These are phyloP conservation scores for Metallyticus violacea DNA, from an alignment of 2,888 invertebrate genomes.

Conservation along the genomic window DNA sequence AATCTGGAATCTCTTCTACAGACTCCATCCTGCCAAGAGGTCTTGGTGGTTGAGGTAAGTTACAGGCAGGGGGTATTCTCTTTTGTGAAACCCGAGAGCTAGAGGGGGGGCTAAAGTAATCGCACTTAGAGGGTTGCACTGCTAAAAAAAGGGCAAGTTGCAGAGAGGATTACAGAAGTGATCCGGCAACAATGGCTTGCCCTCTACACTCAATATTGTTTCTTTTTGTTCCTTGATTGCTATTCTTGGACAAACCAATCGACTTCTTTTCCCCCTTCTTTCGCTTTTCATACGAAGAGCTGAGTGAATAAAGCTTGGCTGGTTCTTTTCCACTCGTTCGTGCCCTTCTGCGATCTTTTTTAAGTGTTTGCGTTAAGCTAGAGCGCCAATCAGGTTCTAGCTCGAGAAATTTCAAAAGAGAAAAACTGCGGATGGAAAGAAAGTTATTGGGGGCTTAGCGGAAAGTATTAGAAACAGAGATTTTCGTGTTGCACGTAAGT, in stretches of 20 bases:
- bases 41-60: conserved; percentile 28
- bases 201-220: conserved; percentile 23
- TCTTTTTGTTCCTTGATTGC: conserved; percentile 22
- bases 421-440: too few species aligned
- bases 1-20: not conserved
- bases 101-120: conserved; percentile 10
- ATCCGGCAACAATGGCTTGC: not conserved
- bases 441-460: too few species aligned
- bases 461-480: too few species aligned
- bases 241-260: conserved; percentile 12
- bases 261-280: not conserved
- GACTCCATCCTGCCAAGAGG: not conserved
- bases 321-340: not conserved
- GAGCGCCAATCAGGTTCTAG: too few species aligned
- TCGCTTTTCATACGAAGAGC: too few species aligned
- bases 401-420: too few species aligned
- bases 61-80: conserved; percentile 4
- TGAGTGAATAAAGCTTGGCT: not conserved
- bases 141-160: conserved; percentile 9
- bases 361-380: not conserved
- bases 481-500: too few species aligned
- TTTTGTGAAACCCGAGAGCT: not conserved
- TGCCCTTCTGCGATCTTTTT: not conserved
- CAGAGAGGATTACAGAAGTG: conserved; percentile 4
- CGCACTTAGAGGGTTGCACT: not conserved